phyloP scores from a whole-genome alignment of 37 sponge, comb jelly and placozoan genomes.

The Hexactinellida sp. region DNA sequence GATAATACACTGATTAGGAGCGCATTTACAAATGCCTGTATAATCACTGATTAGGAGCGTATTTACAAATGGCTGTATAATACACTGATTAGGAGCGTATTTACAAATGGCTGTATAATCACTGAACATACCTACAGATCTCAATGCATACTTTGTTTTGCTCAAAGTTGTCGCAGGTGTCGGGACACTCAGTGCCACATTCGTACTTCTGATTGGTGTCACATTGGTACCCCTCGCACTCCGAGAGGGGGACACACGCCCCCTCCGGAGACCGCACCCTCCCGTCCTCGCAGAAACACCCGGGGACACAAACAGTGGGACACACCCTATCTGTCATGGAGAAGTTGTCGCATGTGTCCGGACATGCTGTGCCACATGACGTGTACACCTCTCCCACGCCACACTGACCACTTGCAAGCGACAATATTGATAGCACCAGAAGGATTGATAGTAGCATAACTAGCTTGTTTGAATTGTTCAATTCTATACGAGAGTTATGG shows the following conservation, averaged over 20 bases:
- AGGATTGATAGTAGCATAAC: not conserved
- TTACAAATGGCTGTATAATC: too few relatives aligned
- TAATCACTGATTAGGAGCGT: too few relatives aligned
- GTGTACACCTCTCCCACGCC: not conserved
- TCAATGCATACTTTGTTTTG: not conserved
- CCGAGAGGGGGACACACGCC: not conserved
- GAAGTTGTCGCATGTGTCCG: not conserved
- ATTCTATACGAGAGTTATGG: too few relatives aligned
- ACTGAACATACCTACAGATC: not conserved
- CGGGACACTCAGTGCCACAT: constrained; percentile 9
- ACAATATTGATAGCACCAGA: not conserved
- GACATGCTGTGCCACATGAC: not conserved
- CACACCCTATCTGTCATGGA: not conserved
- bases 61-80: too few relatives aligned
- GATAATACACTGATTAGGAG: too few relatives aligned
- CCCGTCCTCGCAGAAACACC: not conserved
- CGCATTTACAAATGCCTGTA: too few relatives aligned
- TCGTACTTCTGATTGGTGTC: not conserved
- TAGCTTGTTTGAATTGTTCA: too few relatives aligned
- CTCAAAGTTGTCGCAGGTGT: not conserved
- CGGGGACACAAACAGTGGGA: not conserved
- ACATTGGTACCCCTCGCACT: not conserved
- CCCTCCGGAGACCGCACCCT: not conserved
- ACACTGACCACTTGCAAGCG: not conserved
- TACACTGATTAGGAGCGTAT: too few relatives aligned